phyloP scores from a whole-genome alignment of 2,113 vertebrate genomes.

The Hippocampus abdominalis region DNA sequence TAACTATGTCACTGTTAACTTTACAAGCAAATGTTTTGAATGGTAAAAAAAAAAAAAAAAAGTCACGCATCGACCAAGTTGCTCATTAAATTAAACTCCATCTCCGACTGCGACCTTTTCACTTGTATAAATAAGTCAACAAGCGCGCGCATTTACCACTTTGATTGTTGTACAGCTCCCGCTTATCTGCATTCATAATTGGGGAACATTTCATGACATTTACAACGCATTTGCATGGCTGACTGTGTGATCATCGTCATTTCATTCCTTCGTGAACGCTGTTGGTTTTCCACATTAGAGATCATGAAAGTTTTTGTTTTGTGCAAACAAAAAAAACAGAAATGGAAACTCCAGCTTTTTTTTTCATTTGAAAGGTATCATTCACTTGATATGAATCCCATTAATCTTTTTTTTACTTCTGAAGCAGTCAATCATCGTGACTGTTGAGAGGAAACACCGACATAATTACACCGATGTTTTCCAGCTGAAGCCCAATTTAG shows the following conservation, averaged over 20 bases:
- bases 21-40: not conserved
- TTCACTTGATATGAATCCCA: not conserved
- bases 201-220: not conserved
- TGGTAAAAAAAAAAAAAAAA: constrained; percentile 14
- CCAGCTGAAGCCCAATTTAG: constrained; percentile 36
- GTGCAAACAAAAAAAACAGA: constrained; percentile 7
- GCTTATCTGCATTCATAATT: constrained; percentile 12
- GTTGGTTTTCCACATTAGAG: not conserved
- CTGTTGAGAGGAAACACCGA: constrained; percentile 22
- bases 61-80: constrained; percentile 13
- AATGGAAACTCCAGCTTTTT: not conserved
- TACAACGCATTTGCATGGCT: constrained; percentile 8
- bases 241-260: not conserved
- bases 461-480: constrained; percentile 41
- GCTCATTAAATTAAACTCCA: constrained; percentile 55
- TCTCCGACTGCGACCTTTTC: constrained; percentile 51
- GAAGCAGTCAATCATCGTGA: constrained; percentile 14
- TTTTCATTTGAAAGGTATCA: not conserved
- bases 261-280: not conserved
- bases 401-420: constrained; percentile 15
- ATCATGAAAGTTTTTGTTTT: not conserved
- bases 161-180: constrained; percentile 8
- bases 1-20: not conserved
- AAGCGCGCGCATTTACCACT: constrained; percentile 11
- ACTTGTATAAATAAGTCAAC: constrained; percentile 34